Percentiles rank a stretch among this genome's conserved stretches.
phyloP scores from a whole-genome alignment of 2,888 invertebrate genomes.

The Aporophyla nigra region DNA sequence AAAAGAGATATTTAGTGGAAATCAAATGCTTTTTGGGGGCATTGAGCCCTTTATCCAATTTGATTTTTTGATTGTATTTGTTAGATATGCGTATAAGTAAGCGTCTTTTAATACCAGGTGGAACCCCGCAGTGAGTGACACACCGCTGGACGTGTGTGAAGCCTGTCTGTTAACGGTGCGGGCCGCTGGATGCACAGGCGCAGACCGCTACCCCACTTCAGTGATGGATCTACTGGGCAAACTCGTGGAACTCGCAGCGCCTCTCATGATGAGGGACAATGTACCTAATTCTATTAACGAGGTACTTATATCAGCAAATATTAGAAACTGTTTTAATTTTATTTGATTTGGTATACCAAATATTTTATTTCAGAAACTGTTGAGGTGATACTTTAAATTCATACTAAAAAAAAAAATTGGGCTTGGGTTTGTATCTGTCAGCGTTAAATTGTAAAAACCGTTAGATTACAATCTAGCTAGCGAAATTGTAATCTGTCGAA shows the following conservation, averaged over 20 bases:
- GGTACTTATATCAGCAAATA: slow-evolving; percentile 29
- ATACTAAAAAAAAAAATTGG: background rate
- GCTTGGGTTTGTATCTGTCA: background rate
- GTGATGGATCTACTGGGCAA: slow-evolving; percentile 80
- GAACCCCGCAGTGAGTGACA: slow-evolving; percentile 82
- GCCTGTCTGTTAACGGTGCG: slow-evolving; percentile 83
- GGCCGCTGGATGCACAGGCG: slow-evolving; percentile 80
- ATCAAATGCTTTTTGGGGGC: too few species aligned
- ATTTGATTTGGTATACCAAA: background rate
- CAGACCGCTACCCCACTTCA: slow-evolving; percentile 75
- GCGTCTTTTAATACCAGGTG: slow-evolving; percentile 67
- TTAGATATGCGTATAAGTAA: background rate
- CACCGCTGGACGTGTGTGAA: slow-evolving; percentile 86
- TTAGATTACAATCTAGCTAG: too few species aligned
- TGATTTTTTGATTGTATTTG: too few species aligned
- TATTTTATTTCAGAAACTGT: too few species aligned
- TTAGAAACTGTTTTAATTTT: background rate
- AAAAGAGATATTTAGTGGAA: too few species aligned
- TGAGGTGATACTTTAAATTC: too few species aligned
- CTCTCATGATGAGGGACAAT: slow-evolving; percentile 82
- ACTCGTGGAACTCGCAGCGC: slow-evolving; percentile 81
- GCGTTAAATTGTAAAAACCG: too few species aligned
- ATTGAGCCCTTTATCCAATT: too few species aligned
- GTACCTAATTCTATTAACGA: slow-evolving; percentile 86
- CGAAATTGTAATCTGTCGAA: too few species aligned